Evolutionary conservation across 2,888 invertebrate genomes (phyloP), one percentile per base, ranked within the genome.

Genomic region (Drosophila percnosoma): DNA sequence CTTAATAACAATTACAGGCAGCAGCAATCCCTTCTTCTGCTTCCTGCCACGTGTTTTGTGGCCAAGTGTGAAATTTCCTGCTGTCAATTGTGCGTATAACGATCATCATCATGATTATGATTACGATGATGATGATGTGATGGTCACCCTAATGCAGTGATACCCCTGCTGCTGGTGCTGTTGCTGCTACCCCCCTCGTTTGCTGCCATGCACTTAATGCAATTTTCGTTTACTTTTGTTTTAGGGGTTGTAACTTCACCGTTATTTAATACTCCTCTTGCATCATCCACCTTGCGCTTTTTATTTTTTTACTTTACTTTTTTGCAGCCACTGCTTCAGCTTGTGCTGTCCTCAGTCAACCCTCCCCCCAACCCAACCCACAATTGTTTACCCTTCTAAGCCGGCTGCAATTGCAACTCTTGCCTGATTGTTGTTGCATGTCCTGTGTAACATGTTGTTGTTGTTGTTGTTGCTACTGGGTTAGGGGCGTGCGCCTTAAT

Each of bases 221-320:
- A 89, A 87, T 84, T 83, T 83, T 73, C 71, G 65, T 68, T 68
- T 62, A 38, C 67, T 66, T 80, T 88, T 82, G 67, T 81, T 82
- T 89, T 82, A 87, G 73, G 89, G 83, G 83, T 72, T 84, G 88
- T 81, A 33, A 67, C 68, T 68, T 73, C 71, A 53, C 45, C 68
- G 83, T 86, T 74, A 84, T 75, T 89, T 55, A 89, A 89, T 87
- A 78, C 83, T 58, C 82, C 83, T 57, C 88, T 79, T 70, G 73
- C 90, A 85, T 89, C 89, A 87, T 85, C 84, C 84, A 85, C 84
- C 84, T 85, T 85, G 84, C 84, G 90, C 89, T 89, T 89, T 84
- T 86, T 54, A 59, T 40, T 64, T 45, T 27, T 24, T 29, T 38
- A 15, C 31, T 34, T 48, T 15, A 36, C 4, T 59, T 48, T 51